Evolutionary conservation across 2,113 vertebrate genomes (phyloP).

Genomic region (Numida meleagris): DNA sequence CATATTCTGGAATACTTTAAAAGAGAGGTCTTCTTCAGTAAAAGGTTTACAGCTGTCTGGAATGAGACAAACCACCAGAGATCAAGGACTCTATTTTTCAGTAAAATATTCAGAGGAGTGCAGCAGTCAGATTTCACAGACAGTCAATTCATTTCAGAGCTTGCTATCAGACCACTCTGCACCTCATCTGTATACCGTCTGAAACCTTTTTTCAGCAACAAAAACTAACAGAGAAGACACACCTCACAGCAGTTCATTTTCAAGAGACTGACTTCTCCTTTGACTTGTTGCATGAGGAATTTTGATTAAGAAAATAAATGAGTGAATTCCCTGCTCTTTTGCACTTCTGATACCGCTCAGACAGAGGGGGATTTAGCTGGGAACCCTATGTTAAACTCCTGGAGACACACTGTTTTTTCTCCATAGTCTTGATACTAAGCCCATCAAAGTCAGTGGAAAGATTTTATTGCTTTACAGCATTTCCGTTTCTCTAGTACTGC

Average conservation of each 20-base stretch:
- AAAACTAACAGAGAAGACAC: neutral
- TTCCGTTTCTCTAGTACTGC: neutral
- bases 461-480: neutral
- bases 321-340: neutral
- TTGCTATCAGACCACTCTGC: neutral
- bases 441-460: neutral
- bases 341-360: neutral
- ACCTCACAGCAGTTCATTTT: neutral
- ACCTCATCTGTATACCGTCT: neutral
- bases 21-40: neutral
- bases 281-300: neutral
- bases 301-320: neutral
- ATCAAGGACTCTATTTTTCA: neutral
- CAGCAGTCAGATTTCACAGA: neutral
- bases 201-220: neutral
- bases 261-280: neutral
- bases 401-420: neutral
- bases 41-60: neutral
- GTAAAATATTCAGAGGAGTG: neutral
- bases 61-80: neutral
- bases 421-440: neutral
- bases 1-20: neutral
- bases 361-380: neutral
- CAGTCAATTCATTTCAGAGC: neutral
- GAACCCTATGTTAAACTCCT: neutral